Base-by-base conservation (phyloP, 2,888 invertebrate species). In the Cerceris rybyensis region DNA sequence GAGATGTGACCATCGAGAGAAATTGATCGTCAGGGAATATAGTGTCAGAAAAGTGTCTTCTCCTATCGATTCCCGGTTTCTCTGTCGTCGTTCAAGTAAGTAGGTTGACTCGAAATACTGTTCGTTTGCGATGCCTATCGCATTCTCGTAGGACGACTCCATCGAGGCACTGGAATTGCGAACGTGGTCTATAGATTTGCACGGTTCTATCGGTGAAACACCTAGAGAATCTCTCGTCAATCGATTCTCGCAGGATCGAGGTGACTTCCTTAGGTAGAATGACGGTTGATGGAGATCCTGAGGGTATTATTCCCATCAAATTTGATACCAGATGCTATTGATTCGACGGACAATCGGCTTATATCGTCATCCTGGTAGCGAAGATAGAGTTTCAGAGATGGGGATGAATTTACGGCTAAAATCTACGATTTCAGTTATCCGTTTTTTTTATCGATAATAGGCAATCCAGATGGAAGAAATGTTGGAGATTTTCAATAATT, bases 321-420 rank as follows among this genome's bases (percentile, higher is more conserved):
- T 39, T n/a, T 39, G 61, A 73, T 58, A 75, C 16, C 41, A 17
- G 49, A 59, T 68, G 17, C 64, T 65, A 70, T 75, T 49, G 70
- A 60, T 55, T 65, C n/a, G 70, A 66, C 0, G 28, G 70, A 60
- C 55, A 55, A 54, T 49, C 43, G 11, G 65, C 9, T 75, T 55
- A n/a, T 49, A 57, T 65, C 70, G 42, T 6, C 54, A 7, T 49
- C 70, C 13, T 28, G 28, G 28, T 28, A 28, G 13, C 42, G 46
- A 57, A 8, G 49, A 11, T 4, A 13, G 14, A 43, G 39, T 28
- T 28, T 59, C 42, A n/a, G 17, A 28, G 41, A 5, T 14, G 41
- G 17, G 9, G 28, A 70, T 59, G 7, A 52, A 11, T 63, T 63
- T 59, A 50, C 13, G 8, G 16, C 8, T 57, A 55, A 73, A 68